Evolutionary conservation across 2,797 vertebrate species (phyloP).

Genomic region (Psittacula derbiana): DNA sequence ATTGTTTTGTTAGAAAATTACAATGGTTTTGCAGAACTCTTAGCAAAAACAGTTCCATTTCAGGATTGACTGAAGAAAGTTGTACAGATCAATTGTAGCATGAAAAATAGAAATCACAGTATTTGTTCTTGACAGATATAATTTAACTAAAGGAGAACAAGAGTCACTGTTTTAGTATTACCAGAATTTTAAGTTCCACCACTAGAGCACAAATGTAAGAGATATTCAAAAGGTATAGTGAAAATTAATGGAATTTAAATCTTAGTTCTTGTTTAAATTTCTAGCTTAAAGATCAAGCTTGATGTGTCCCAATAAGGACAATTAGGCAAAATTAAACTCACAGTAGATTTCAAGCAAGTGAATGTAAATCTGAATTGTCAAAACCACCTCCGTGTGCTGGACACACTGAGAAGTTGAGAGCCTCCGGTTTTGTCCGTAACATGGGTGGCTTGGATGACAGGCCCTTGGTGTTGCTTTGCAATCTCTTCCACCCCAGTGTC

Average conservation of each 20-base stretch:
- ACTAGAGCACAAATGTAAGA: rapidly evolving
- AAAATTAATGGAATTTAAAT: background rate
- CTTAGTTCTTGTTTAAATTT: background rate
- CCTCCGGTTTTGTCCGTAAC: background rate
- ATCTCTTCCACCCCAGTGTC: background rate
- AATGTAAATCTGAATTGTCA: background rate
- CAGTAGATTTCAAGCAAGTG: background rate
- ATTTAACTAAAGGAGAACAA: background rate
- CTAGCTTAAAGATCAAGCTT: background rate
- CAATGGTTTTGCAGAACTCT: background rate
- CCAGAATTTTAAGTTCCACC: background rate
- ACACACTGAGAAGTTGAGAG: background rate
- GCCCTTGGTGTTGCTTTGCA: background rate
- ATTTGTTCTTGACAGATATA: background rate
- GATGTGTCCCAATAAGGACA: background rate
- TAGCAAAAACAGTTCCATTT: background rate
- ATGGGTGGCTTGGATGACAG: background rate
- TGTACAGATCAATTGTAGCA: background rate
- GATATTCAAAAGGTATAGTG: background rate
- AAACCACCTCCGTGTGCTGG: background rate
- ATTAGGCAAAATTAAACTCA: background rate
- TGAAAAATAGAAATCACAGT: background rate
- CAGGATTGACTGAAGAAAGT: background rate
- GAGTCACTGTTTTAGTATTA: background rate
- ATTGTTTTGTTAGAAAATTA: background rate